Evolutionary conservation across 2,888 invertebrate species (phyloP), one percentile per base, ranked within the genome.

Genomic region (Dysmachus trigonus): DNA sequence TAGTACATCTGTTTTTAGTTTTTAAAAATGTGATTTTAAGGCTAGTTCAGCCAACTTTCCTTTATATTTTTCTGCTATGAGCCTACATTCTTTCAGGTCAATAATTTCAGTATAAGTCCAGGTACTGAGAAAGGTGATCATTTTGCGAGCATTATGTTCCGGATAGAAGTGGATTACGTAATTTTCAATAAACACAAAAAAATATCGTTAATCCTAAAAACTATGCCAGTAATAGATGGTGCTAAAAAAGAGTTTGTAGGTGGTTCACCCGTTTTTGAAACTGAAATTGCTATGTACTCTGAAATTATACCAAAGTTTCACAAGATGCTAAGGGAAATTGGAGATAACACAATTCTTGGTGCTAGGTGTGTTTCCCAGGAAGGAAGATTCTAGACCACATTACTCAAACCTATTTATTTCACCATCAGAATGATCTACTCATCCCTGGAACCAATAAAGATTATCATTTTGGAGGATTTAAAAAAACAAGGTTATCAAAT

Each of bases 391-490:
- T n/a, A n/a, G n/a, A n/a, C n/a, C n/a, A n/a, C n/a, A n/a, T n/a
- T n/a, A n/a, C n/a, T n/a, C n/a, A n/a, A n/a, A n/a, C n/a, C n/a
- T n/a, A n/a, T n/a, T n/a, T n/a, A n/a, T n/a, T n/a, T n/a, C n/a
- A n/a, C n/a, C n/a, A n/a, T n/a, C 51, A 88, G 88, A 35, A 86
- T 87, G 47, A 41, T 88, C 0, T 88, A 87, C 71, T 53, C 53
- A 22, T 31, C 87, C 1, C 81, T 85, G 31, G 71, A 87, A 10
- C 88, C 88, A 2, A 71, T 47, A 2, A 87, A 87, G 33, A 53
- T 89, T 7, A 81, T 89, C 53, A 88, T 93, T n/a, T 88, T 93
- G 53, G 93, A 93, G 88, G 93, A 93, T 89, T 89, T 93, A 35
- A 90, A 91, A 2, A 89, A 90, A 18, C 88, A 90, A 38, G 93